phyloP scores from a whole-genome alignment of 2,797 vertebrate species.

The Threskiornis aethiopicus region DNA sequence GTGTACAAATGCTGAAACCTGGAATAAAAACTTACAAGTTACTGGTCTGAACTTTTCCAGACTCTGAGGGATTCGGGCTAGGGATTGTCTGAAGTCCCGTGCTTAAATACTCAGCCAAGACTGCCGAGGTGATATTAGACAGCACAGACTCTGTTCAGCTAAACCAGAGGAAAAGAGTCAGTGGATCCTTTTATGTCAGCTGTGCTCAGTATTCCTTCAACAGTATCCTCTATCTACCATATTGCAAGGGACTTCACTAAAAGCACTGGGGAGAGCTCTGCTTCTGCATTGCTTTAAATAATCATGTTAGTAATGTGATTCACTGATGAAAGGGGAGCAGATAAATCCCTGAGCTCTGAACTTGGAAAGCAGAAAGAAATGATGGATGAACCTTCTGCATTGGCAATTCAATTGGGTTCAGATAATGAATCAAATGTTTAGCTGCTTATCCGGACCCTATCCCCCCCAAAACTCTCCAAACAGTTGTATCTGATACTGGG shows the following conservation, averaged over 20 bases:
- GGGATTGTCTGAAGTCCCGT: neutral
- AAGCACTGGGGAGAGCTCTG: neutral
- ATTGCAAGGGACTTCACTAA: neutral
- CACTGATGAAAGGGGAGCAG: conserved; percentile 49
- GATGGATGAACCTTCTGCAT: conserved; percentile 24
- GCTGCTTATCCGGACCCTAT: neutral
- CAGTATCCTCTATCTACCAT: neutral
- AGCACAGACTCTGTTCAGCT: neutral
- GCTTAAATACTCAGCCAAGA: conserved; percentile 3
- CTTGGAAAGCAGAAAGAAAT: conserved; percentile 37
- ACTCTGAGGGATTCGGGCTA: neutral
- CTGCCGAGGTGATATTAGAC: conserved; percentile 8
- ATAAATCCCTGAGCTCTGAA: conserved; percentile 54
- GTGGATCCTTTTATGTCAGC: neutral
- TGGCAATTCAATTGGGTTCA: conserved; percentile 29
- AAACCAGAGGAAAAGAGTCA: neutral
- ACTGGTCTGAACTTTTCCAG: neutral
- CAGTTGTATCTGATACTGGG: neutral
- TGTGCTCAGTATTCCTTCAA: neutral
- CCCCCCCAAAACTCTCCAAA: neutral
- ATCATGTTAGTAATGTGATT: conserved; percentile 17
- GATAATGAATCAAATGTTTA: conserved; percentile 38
- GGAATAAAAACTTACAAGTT: neutral
- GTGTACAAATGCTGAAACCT: neutral
- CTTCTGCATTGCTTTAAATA: conserved; percentile 44